phyloP scores from a whole-genome alignment of 2,797 vertebrate genomes.

The Mormyrops attenuatus region DNA sequence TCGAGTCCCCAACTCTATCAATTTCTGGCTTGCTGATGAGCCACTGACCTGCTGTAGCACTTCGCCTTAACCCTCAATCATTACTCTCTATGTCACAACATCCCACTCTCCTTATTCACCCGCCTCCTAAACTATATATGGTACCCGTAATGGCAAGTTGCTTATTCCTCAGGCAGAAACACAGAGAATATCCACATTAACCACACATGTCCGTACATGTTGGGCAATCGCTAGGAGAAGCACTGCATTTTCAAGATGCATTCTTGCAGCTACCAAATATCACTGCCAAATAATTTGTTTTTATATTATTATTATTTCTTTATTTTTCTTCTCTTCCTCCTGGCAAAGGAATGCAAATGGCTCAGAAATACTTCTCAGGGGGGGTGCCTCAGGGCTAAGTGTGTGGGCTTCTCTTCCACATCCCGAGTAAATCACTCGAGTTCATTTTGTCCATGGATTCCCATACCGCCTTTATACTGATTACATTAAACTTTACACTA shows the following conservation, averaged over 20 bases:
- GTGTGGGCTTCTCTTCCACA: not conserved
- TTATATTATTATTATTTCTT: not conserved
- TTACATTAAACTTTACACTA: not conserved
- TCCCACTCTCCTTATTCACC: not conserved
- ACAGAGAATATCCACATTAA: not conserved
- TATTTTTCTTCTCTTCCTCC: not conserved
- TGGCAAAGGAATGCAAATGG: conserved; percentile 1
- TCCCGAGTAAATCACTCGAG: not conserved
- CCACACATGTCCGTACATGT: not conserved
- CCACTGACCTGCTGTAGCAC: not conserved
- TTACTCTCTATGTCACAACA: not conserved
- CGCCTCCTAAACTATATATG: not conserved
- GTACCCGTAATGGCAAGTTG: not conserved
- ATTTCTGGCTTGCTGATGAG: not conserved
- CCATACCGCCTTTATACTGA: not conserved
- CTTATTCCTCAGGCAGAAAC: not conserved
- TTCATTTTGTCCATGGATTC: not conserved
- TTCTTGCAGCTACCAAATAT: not conserved
- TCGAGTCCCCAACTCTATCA: not conserved
- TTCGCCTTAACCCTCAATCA: not conserved
- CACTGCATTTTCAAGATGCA: not conserved
- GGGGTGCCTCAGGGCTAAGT: conserved; percentile 3
- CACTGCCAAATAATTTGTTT: not conserved
- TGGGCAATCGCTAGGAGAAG: not conserved
- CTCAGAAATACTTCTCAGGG: not conserved